Percentiles rank a stretch among this genome's conserved stretches.
phyloP scores from a whole-genome alignment of 2,888 invertebrate genomes.

The Amiota mariae region DNA sequence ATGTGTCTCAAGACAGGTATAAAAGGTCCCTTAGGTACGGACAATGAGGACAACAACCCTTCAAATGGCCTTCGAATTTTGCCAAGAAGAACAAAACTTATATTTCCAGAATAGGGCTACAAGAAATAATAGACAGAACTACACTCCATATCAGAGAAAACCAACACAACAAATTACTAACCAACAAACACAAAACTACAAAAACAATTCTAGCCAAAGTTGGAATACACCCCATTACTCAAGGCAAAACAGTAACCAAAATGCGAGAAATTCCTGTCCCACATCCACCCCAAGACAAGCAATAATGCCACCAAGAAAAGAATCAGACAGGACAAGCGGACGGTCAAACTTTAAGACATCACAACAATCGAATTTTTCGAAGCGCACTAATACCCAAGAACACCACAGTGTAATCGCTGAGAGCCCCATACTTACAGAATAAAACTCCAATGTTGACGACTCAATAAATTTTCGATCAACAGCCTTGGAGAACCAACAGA shows the following conservation, averaged over 20 bases:
- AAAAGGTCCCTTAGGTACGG: background rate
- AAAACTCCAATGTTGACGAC: constrained; percentile 9
- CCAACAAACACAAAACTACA: too few relatives aligned
- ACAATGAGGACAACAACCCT: constrained; percentile 1
- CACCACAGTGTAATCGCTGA: background rate
- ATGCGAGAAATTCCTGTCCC: background rate
- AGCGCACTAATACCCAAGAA: too few relatives aligned
- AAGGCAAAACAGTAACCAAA: background rate
- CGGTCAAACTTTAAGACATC: too few relatives aligned
- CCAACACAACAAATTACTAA: background rate
- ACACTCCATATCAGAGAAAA: background rate
- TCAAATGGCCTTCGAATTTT: too few relatives aligned
- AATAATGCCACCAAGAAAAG: too few relatives aligned
- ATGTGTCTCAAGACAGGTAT: background rate
- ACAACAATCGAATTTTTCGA: too few relatives aligned
- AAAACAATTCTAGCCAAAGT: too few relatives aligned
- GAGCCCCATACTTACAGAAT: background rate
- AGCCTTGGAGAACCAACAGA: constrained; percentile 27
- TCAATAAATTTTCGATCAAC: constrained; percentile 26
- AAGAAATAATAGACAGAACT: background rate
- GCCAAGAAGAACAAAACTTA: too few relatives aligned
- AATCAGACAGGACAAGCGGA: background rate
- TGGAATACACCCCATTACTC: background rate
- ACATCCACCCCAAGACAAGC: background rate
- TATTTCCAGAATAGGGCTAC: too few relatives aligned